Percentiles rank a stretch among this genome's conserved stretches.
Conservation (phyloP, 2,113 vertebrate species). For the Xyliphius kryptos region DNA sequence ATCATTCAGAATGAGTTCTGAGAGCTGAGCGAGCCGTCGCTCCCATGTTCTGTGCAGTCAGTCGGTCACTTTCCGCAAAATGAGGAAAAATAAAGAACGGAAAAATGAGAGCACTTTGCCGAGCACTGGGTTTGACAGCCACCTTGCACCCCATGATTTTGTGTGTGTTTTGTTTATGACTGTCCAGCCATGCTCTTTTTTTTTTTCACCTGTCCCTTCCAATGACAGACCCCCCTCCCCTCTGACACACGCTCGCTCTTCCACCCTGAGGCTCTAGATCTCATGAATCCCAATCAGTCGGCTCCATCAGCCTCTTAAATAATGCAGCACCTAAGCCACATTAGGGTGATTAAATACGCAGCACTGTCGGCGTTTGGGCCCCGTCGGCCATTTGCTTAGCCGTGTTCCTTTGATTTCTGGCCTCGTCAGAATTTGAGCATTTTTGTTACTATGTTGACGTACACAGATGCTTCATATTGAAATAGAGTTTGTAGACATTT, state of each 20-base stretch:
- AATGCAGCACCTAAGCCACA: constrained; percentile 41
- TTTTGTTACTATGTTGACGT: no score
- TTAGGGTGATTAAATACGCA: constrained; percentile 44
- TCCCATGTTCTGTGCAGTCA: no score
- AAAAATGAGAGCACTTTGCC: no score
- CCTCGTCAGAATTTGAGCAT: no score
- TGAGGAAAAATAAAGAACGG: neutral
- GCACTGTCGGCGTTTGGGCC: neutral
- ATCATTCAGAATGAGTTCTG: no score
- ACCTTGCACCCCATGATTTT: constrained; percentile 4
- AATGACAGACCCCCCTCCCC: constrained; percentile 6
- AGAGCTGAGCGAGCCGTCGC: no score
- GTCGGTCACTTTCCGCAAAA: no score
- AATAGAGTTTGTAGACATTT: no score
- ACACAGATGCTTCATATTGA: no score
- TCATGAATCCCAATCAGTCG: constrained; percentile 48
- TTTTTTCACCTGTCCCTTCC: constrained; percentile 33
- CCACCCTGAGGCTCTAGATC: constrained; percentile 33
- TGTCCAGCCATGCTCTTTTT: neutral
- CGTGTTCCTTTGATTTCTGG: constrained; percentile 27
- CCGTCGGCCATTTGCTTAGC: constrained; percentile 26
- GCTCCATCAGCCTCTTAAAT: constrained; percentile 45
- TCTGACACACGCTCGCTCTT: neutral
- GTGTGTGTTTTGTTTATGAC: no score
- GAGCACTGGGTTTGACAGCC: constrained; percentile 21